Evolutionary conservation across 2,797 vertebrate genomes (phyloP).

Genomic region (Tangara arthus): DNA sequence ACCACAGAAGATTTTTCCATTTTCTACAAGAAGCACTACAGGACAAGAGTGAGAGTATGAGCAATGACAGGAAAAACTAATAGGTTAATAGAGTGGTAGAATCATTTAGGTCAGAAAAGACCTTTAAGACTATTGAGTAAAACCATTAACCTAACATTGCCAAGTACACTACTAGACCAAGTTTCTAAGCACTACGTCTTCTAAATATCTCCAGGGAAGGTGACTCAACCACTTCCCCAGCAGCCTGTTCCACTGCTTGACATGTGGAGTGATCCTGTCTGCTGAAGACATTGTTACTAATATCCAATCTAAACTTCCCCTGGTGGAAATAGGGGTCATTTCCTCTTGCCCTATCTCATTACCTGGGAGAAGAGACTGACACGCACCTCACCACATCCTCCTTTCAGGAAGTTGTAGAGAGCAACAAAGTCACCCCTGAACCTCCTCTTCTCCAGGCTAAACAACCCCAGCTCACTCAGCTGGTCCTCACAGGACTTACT

Average conservation of each 20-base stretch:
- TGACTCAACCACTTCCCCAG: background rate
- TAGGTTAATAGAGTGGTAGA: background rate
- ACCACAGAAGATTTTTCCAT: background rate
- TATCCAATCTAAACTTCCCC: background rate
- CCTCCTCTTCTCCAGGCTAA: background rate
- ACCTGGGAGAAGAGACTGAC: background rate
- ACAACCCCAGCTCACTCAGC: background rate
- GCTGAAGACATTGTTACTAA: background rate
- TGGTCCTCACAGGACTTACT: background rate
- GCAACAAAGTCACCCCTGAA: fast-evolving
- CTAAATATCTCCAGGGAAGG: background rate
- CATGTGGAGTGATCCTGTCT: background rate
- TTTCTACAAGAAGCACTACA: background rate
- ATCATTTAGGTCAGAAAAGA: background rate
- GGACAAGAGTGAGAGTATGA: background rate
- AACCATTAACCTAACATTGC: background rate
- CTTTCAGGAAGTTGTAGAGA: background rate
- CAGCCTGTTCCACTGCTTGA: background rate
- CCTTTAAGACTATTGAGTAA: background rate
- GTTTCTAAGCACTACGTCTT: background rate
- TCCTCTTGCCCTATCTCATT: background rate
- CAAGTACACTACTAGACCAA: background rate
- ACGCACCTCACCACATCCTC: background rate
- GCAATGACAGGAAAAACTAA: background rate
- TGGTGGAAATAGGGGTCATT: background rate